Evolutionary conservation across 2,888 invertebrate genomes (phyloP).

Genomic region (Dichetophora obliterata): DNA sequence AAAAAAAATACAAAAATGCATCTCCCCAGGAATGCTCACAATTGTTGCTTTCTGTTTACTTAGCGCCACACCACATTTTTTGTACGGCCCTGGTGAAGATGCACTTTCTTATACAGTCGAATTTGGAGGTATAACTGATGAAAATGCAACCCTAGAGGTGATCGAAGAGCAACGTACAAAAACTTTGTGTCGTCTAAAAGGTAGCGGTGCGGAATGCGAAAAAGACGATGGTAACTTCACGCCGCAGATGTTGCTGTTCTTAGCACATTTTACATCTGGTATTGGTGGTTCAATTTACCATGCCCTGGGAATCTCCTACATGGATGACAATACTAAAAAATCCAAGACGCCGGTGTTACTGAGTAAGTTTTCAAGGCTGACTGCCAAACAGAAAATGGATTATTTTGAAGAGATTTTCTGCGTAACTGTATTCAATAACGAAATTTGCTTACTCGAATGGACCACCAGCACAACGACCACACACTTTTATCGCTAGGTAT

Average conservation of each 20-base stretch:
- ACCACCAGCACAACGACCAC: no score
- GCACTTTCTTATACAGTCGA: slow-evolving; percentile 76
- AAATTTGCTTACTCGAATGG: no score
- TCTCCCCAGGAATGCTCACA: slow-evolving; percentile 70
- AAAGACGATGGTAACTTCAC: slow-evolving; percentile 73
- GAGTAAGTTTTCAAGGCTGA: slow-evolving; percentile 70
- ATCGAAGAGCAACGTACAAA: slow-evolving; percentile 72
- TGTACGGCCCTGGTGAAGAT: slow-evolving; percentile 79
- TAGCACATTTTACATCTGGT: slow-evolving; percentile 79
- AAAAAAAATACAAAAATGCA: not conserved
- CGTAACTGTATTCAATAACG: no score
- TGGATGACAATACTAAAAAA: slow-evolving; percentile 82
- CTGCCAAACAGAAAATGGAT: no score
- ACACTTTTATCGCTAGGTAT: no score
- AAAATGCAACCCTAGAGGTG: slow-evolving; percentile 69
- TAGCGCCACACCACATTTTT: slow-evolving; percentile 77
- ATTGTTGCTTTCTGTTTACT: slow-evolving; percentile 77
- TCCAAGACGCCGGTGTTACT: slow-evolving; percentile 80
- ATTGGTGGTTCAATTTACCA: slow-evolving; percentile 79
- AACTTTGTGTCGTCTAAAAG: slow-evolving; percentile 71
- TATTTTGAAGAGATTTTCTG: no score
- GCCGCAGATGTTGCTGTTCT: slow-evolving; percentile 75
- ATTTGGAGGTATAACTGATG: slow-evolving; percentile 70
- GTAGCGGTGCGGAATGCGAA: slow-evolving; percentile 69
- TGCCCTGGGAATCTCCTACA: slow-evolving; percentile 79